A percentile compares a stretch with the other conserved stretches of the same genome.
Conservation (phyloP, 2,113 vertebrate species). For the Raja brachyura region DNA sequence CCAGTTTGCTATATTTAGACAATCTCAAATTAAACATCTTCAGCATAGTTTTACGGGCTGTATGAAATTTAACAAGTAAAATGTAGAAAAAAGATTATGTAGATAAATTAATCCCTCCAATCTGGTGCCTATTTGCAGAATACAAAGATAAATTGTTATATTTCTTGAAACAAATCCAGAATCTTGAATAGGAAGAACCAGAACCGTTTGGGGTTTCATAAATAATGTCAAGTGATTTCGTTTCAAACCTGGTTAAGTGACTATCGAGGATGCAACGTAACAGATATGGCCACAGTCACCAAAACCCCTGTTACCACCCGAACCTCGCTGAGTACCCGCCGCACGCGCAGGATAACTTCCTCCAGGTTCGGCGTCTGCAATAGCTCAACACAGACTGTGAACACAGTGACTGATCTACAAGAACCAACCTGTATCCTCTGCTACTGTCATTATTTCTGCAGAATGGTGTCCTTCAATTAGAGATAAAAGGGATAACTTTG, state of each 20-base stretch:
- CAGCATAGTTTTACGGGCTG: neutral
- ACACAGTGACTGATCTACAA: no score
- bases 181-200: neutral
- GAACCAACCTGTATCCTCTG: neutral
- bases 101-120: neutral
- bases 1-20: neutral
- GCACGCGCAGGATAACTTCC: no score
- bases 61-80: slow-evolving; percentile 4
- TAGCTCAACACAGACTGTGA: no score
- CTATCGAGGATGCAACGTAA: no score
- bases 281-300: no score
- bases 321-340: no score
- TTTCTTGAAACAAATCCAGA: neutral
- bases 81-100: neutral
- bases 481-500: neutral
- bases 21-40: slow-evolving; percentile 30
- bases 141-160: neutral
- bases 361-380: no score
- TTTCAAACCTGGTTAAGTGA: no score
- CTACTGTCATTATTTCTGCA: neutral
- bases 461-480: neutral
- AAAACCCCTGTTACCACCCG: no score
- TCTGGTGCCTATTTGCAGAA: neutral
- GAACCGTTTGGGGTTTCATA: no score
- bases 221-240: no score